Evolutionary conservation across 2,113 vertebrate species (phyloP).

Genomic region (Tenrec ecaudatus): DNA sequence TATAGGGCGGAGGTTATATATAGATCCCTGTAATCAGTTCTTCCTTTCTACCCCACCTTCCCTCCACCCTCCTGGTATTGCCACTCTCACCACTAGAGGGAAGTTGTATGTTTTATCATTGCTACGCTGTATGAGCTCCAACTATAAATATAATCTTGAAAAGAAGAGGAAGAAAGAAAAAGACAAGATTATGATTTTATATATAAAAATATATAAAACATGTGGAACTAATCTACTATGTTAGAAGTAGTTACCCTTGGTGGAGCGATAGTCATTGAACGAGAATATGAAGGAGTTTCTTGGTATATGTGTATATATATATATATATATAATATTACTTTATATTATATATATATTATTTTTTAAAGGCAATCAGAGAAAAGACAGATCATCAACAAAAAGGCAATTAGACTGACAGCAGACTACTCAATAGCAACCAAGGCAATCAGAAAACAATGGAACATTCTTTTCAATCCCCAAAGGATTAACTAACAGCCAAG

Average conservation of each 20-base stretch:
- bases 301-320: neutral
- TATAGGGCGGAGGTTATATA: no score
- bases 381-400: neutral
- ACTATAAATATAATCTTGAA: neutral
- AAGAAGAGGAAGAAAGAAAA: conserved; percentile 28
- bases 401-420: neutral
- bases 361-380: neutral
- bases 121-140: neutral
- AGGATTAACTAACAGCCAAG: neutral
- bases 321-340: no score
- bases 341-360: neutral
- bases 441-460: neutral
- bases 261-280: neutral
- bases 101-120: no score
- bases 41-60: no score
- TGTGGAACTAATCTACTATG: neutral
- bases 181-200: neutral
- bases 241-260: neutral
- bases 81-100: no score
- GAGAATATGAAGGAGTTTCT: neutral
- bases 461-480: neutral
- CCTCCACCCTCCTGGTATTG: no score
- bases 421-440: neutral
- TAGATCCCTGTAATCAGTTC: no score
- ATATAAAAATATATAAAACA: neutral